Evolutionary conservation across 2,113 vertebrate genomes (phyloP), one percentile per base, ranked within the genome.

Genomic region (Mellivora capensis): DNA sequence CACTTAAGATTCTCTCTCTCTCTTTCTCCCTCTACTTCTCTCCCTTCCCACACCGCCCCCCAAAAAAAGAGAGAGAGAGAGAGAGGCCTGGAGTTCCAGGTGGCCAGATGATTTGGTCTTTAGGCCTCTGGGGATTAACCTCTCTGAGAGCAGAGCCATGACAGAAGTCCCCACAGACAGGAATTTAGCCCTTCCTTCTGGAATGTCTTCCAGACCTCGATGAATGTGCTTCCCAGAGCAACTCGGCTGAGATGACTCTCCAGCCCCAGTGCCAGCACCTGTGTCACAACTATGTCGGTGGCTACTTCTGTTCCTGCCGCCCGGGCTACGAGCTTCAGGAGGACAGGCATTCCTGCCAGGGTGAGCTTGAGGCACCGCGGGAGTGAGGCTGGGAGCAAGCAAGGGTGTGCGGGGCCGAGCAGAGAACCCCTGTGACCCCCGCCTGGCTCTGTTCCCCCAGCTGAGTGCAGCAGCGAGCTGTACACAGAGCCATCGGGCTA

Each of bases 221-320:
- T 8, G 99, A 99, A 87, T 99, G 99, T 90, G 81, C 92, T 21
- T 61, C 97, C 42, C 96, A 93, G 87, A 61, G 15, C n/a, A 93
- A 74, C 67, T 91, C 39, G 1, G 37, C 74, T 0, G 91, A 97
- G 57, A 69, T 93, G 0, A 80, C 59, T 0, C 7, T 44, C n/a
- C 98, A 97, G 90, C 98, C 98, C 44, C 97, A 7, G 69, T 99
- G 99, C 96, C 98, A 99, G 90, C 99, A 99, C 64, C 97, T 99
- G 86, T 99, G 99, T 97, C 99, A 99, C 98, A 99, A 99, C 98
- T 99, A 99, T 1, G 86, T 99, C 0, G 99, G 99, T 4, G 99
- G 99, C 31, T 99, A 99, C 98, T 98, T 99, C 97, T 99, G 99
- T 90, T 99, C 99, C 71, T 99, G 99, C 98, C 97, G 47, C 57